A percentile compares a stretch with the other conserved stretches of the same genome.
Conservation (phyloP, 2,113 vertebrate species). For the Nerophis ophidion region DNA sequence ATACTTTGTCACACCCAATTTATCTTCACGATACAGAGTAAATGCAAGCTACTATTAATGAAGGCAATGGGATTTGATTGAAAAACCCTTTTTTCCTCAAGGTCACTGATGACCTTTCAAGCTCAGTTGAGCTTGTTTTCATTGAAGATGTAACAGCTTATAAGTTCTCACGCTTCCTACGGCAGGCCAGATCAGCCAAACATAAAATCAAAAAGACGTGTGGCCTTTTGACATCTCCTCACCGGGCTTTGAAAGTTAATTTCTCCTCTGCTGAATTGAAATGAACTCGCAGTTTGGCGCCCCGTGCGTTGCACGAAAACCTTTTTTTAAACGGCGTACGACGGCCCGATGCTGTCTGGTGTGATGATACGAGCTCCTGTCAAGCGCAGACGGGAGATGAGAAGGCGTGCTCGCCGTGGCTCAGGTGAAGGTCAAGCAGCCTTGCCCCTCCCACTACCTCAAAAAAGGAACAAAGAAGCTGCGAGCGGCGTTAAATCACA, state of each 20-base stretch:
- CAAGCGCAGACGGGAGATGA: conserved; percentile 23
- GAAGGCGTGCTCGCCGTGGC: background rate
- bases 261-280: conserved; percentile 47
- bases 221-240: conserved; percentile 45
- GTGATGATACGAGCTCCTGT: conserved; percentile 38
- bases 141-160: background rate
- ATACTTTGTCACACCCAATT: background rate
- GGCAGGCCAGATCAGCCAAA: conserved; percentile 47
- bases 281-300: conserved; percentile 46
- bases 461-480: conserved; percentile 11
- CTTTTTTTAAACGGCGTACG: conserved; percentile 31
- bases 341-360: conserved; percentile 22
- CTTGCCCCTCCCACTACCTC: background rate
- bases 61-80: conserved; percentile 2
- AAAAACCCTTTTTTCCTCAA: background rate
- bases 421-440: conserved; percentile 45
- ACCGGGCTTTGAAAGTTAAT: conserved; percentile 50
- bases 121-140: conserved; percentile 4
- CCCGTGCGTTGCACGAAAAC: conserved; percentile 16
- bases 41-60: background rate
- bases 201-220: conserved; percentile 57
- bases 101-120: conserved; percentile 5
- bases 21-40: background rate
- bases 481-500: conserved; percentile 48
- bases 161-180: conserved; percentile 23